Evolutionary conservation across 2,113 vertebrate genomes (phyloP), one percentile per base, ranked within the genome.

Genomic region (Coreoperca whiteheadi): DNA sequence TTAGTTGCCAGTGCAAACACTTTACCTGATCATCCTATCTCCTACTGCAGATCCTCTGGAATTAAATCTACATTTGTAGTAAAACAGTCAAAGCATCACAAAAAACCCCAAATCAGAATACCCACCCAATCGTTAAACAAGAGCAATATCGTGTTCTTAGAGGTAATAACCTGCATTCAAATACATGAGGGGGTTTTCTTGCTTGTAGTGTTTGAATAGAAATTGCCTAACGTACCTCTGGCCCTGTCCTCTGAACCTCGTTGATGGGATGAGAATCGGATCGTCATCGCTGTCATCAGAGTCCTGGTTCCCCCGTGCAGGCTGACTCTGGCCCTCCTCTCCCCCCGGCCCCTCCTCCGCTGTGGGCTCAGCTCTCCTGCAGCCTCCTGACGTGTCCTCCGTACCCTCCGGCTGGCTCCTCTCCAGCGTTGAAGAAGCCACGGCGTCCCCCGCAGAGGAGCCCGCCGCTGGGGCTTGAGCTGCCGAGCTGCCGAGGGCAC

Each of bases 1-100:
- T 74, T 69, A 89, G 86, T 86, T 68, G 78, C 34, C 56, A 90
- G 82, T 94, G 95, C 82, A 93, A 91, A 85, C 80, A 59, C 90
- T 92, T 98, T 99, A 99, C 98, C 98, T 99, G 96, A 97, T 99
- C 97, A 99, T 98, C 95, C 98, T 99, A 98, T 98, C 98, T 96
- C 97, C 97, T 97, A 99, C 95, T 91, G 98, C 96, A 93, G 98
- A 97, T 96, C 98, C 97, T 97, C 98, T 97, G 97, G 97, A 95
- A 99, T 96, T 97, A 96, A 96, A 97, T 97, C 97, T 99, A 97
- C 95, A 97, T 94, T 84, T 85, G 82, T 89, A 80, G 83, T 84
- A 30, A 86, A 84, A 90, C 87, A 87, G 84, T 71, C 73, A 95
- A 93, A 93, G 95, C 91, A 95, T 95, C 96, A 96, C 87, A 94